Conservation (phyloP, 1,140 invertebrate genomes). For the Gryon sp. region DNA sequence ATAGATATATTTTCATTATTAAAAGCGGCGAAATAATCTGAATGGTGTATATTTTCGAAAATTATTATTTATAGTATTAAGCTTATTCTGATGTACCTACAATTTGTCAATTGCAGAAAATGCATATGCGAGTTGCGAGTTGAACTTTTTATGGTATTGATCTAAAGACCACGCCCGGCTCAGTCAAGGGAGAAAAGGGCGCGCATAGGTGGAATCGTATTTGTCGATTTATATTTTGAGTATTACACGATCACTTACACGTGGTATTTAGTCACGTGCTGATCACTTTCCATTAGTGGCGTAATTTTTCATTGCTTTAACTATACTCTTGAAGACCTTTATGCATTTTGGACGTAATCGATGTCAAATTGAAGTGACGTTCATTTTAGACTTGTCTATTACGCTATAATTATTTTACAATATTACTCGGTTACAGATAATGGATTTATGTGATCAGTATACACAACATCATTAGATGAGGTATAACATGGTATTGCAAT, state of each 20-base stretch:
- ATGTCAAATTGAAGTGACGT: slow-evolving; percentile 22
- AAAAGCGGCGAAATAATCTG: no score
- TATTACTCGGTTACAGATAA: slow-evolving; percentile 12
- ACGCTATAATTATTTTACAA: slow-evolving; percentile 26
- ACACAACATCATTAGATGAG: no score
- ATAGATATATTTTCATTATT: no score
- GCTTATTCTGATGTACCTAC: slow-evolving; percentile 1
- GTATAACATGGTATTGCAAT: not conserved
- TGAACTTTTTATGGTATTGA: slow-evolving; percentile 71
- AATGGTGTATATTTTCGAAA: no score
- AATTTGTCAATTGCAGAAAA: slow-evolving; percentile 22
- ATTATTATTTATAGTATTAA: no score
- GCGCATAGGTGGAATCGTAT: no score
- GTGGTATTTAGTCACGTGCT: slow-evolving; percentile 42
- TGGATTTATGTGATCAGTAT: slow-evolving; percentile 11
- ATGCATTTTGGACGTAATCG: slow-evolving; percentile 5
- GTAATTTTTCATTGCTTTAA: no score
- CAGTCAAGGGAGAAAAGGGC: slow-evolving; percentile 39
- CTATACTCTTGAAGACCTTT: no score
- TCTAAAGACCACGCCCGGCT: slow-evolving; percentile 68
- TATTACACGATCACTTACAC: no score
- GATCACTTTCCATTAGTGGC: slow-evolving; percentile 9
- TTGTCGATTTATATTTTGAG: no score
- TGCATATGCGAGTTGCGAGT: slow-evolving; percentile 31
- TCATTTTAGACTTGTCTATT: slow-evolving; percentile 14